phyloP scores from a whole-genome alignment of 2,113 vertebrate genomes.

The Xiphias gladius region DNA sequence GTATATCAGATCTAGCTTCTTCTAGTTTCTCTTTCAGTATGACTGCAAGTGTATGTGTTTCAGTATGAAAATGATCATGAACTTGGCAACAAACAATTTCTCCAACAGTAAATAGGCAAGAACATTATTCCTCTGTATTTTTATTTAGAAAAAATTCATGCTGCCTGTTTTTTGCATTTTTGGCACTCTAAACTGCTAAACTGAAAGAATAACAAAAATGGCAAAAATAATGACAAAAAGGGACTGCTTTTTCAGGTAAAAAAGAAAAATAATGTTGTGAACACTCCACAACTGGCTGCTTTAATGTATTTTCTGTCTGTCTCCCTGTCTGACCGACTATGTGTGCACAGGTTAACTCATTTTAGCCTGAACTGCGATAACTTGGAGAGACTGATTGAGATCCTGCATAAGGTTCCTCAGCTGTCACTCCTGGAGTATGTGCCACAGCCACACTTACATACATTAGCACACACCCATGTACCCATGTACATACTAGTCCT shows the following conservation, averaged over 20 bases:
- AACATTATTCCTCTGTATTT: background rate
- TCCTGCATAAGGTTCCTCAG: conserved; percentile 65
- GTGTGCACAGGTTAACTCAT: conserved; percentile 71
- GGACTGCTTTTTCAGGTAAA: too few relatives aligned
- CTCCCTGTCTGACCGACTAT: background rate
- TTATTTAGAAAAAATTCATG: background rate
- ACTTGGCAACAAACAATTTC: background rate
- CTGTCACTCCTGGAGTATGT: conserved; percentile 79
- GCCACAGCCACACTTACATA: background rate
- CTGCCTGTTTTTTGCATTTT: background rate
- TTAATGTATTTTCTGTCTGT: background rate
- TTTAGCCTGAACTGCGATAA: conserved; percentile 62
- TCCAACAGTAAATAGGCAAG: background rate
- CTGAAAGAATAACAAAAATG: background rate
- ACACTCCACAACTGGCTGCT: background rate
- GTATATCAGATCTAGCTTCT: background rate
- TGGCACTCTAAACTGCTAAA: background rate
- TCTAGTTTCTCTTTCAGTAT: background rate
- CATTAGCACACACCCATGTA: background rate
- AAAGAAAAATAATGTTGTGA: background rate
- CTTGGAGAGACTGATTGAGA: conserved; percentile 63
- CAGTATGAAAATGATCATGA: background rate
- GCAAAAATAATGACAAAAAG: background rate
- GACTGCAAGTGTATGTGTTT: background rate
- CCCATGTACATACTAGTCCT: background rate